Evolutionary conservation across 2,113 vertebrate genomes (phyloP), one percentile per base, ranked within the genome.

Genomic region (Gallinago media): DNA sequence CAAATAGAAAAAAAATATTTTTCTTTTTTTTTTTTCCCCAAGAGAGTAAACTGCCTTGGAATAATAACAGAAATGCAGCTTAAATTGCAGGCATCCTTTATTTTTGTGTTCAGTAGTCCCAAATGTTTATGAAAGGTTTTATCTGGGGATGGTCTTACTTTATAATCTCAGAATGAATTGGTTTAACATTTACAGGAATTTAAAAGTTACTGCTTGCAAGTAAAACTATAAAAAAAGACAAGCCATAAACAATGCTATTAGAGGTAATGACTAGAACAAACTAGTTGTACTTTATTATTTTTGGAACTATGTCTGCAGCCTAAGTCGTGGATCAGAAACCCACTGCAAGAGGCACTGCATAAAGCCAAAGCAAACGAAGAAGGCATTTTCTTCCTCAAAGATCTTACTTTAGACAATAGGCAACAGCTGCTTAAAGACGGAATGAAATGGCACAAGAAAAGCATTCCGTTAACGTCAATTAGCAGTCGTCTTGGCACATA

Each of bases 31-130:
- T 54, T 54, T 29, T 17, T 66, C 40, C 56, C 40, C 34, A 54
- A 85, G 73, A 71, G 27, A 71, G 90, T 83, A 81, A 88, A 86
- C 61, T 84, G 56, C 49, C 52, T 86, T 77, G 76, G 65, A 96
- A 87, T 84, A 89, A 55, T 42, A 95, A 88, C 52, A 89, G 36
- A 91, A 90, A 74, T 26, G 31, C 56, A 67, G 19, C 31, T 87
- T 75, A 89, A 85, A 77, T 88, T 92, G 85, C 25, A 49, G 19
- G 26, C 46, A 16, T 75, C 65, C 85, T 77, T 84, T 63, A 67
- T 74, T 86, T 93, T 77, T 89, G 42, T 67, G 40, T 86, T 90
- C 61, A 56, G 17, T 31, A 79, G 25, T 68, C 44, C 62, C 72
- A 71, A 65, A 50, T 68, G 55, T 65, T 94, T 91, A 95, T 50